Conservation (phyloP, 1,140 invertebrate species). For the Oppia nitens region DNA sequence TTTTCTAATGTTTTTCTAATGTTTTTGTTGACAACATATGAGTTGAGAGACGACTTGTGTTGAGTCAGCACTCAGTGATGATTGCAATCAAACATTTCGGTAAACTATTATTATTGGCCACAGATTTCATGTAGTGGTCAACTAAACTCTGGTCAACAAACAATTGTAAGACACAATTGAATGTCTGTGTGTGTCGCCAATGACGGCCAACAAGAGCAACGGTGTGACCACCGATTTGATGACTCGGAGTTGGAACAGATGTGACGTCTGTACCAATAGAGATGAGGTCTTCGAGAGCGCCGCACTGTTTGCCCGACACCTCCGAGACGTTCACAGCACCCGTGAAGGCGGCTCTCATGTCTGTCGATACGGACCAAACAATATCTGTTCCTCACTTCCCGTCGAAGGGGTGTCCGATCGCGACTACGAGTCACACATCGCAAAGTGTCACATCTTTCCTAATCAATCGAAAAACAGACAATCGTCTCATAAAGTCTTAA, state of each 20-base stretch:
- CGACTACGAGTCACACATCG: constrained; percentile 71
- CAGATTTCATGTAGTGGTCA: too few species aligned
- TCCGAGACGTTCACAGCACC: constrained; percentile 60
- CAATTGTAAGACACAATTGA: too few species aligned
- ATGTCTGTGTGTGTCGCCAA: not conserved
- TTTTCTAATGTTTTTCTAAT: too few species aligned
- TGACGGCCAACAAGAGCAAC: not conserved
- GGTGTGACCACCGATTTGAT: not conserved
- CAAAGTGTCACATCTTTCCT: constrained; percentile 47
- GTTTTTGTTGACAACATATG: too few species aligned
- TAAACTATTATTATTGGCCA: too few species aligned
- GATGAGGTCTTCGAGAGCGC: constrained; percentile 21
- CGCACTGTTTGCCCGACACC: constrained; percentile 41
- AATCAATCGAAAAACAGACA: not conserved
- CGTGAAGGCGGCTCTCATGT: constrained; percentile 73
- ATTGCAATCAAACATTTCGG: too few species aligned
- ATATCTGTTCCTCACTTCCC: constrained; percentile 63
- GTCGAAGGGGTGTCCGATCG: constrained; percentile 70
- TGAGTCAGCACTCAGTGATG: too few species aligned
- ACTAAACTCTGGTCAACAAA: too few species aligned
- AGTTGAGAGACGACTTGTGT: too few species aligned
- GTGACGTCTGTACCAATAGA: constrained; percentile 18
- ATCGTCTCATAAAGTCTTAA: not conserved
- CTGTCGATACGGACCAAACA: constrained; percentile 73
- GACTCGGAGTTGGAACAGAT: constrained; percentile 19